These are phyloP conservation scores for Campylomormyrus numenius DNA, from an alignment of 2,113 vertebrate species.

Conservation along the genomic window DNA sequence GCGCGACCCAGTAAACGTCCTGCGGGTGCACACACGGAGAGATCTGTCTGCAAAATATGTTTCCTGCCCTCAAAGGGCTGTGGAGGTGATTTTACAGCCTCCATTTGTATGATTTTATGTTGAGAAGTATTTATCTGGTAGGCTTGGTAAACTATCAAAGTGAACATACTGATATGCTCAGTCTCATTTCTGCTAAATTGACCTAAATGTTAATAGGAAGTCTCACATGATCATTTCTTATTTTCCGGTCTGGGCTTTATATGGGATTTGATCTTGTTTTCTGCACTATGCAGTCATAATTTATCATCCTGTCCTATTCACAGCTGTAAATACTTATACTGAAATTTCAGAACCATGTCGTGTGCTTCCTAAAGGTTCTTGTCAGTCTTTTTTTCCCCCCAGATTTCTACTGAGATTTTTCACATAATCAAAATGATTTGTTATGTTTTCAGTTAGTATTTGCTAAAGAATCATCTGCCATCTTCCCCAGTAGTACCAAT, in stretches of 20 bases:
- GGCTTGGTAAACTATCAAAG: not conserved
- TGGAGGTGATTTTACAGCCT: not conserved
- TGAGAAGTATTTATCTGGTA: not conserved
- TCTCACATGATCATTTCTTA: not conserved
- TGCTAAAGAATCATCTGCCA: not conserved
- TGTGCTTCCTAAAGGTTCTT: not conserved
- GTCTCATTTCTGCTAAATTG: not conserved
- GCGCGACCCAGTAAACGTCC: not conserved
- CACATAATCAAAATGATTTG: not conserved
- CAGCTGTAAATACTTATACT: not conserved
- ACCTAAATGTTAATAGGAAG: not conserved
- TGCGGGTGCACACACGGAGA: not conserved
- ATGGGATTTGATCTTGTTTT: not conserved
- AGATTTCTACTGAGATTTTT: not conserved
- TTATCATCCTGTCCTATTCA: not conserved
- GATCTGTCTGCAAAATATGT: not conserved
- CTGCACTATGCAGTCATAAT: not conserved
- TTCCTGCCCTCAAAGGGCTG: not conserved
- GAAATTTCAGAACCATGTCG: not conserved
- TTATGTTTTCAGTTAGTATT: not conserved
- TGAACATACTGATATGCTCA: not conserved
- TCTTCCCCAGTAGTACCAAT: not conserved
- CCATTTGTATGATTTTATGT: not conserved
- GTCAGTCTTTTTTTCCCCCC: not conserved
- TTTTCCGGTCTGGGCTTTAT: not conserved